Evolutionary conservation across 2,113 vertebrate genomes (phyloP).

Genomic region (Salvelinus sp.): DNA sequence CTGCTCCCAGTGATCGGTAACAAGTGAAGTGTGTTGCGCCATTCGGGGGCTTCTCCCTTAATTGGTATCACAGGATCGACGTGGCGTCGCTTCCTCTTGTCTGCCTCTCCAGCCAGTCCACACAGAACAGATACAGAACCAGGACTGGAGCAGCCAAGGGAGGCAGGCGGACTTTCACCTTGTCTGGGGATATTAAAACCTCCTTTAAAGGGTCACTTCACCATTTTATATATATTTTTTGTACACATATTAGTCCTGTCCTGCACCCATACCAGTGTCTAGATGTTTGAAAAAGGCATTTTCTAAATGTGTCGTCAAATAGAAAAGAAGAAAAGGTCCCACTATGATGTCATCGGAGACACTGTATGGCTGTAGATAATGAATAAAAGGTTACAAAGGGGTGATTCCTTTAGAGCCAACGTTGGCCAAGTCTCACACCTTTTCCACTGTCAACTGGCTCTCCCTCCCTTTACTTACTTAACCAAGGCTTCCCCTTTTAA

Average conservation of each 20-base stretch:
- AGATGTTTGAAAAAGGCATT: no score
- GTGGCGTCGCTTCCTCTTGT: constrained; percentile 6
- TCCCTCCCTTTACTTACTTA: not conserved
- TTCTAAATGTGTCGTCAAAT: no score
- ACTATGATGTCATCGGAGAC: no score
- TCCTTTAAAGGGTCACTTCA: no score
- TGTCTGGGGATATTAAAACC: not conserved
- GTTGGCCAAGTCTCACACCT: no score
- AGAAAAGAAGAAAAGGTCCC: no score
- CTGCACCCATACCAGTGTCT: no score
- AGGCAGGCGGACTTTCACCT: not conserved
- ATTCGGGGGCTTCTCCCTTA: constrained; percentile 22
- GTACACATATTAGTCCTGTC: no score
- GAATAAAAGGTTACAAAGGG: no score
- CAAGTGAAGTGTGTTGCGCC: not conserved
- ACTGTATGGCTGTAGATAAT: no score
- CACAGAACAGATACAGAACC: not conserved
- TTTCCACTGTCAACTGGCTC: not conserved
- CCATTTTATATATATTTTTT: no score
- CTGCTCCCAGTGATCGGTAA: not conserved
- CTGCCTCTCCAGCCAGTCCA: constrained; percentile 8
- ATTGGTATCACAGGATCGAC: constrained; percentile 26
- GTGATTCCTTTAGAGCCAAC: no score
- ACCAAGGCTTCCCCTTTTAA: not conserved
- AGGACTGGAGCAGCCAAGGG: constrained; percentile 5